phyloP scores from a whole-genome alignment of 2,888 invertebrate species.

The Hermaeophaga mercurialis region DNA sequence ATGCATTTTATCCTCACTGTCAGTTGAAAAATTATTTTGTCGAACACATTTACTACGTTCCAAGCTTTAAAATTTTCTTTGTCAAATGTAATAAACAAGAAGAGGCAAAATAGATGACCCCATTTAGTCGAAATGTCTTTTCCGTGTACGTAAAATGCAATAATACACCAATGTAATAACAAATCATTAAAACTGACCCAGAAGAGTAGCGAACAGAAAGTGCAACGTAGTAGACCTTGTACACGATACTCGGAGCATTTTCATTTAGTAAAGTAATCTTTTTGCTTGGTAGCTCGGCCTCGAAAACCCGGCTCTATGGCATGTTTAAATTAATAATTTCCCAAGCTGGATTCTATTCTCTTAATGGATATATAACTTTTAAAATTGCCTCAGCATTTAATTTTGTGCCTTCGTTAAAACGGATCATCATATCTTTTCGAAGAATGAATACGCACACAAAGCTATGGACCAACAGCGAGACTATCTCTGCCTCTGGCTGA shows the following conservation, averaged over 20 bases:
- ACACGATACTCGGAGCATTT: slow-evolving; percentile 1
- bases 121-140: too few species aligned
- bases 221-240: not conserved
- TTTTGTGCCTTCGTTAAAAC: slow-evolving; percentile 6
- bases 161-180: too few species aligned
- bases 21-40: not conserved
- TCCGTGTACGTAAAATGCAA: too few species aligned
- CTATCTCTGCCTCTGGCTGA: too few species aligned
- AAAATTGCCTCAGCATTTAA: slow-evolving; percentile 9
- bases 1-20: not conserved
- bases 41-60: too few species aligned
- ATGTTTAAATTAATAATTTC: slow-evolving; percentile 9
- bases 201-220: not conserved
- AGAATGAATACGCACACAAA: slow-evolving; percentile 4
- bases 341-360: slow-evolving; percentile 8
- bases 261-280: slow-evolving; percentile 6
- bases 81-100: too few species aligned
- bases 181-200: not conserved
- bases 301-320: not conserved
- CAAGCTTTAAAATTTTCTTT: too few species aligned
- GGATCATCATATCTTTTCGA: slow-evolving; percentile 9
- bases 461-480: too few species aligned
- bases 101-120: too few species aligned
- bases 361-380: slow-evolving; percentile 9
- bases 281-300: not conserved